Evolutionary conservation across 2,113 vertebrate genomes (phyloP), one percentile per base, ranked within the genome.

Genomic region (Ovis canadensis): DNA sequence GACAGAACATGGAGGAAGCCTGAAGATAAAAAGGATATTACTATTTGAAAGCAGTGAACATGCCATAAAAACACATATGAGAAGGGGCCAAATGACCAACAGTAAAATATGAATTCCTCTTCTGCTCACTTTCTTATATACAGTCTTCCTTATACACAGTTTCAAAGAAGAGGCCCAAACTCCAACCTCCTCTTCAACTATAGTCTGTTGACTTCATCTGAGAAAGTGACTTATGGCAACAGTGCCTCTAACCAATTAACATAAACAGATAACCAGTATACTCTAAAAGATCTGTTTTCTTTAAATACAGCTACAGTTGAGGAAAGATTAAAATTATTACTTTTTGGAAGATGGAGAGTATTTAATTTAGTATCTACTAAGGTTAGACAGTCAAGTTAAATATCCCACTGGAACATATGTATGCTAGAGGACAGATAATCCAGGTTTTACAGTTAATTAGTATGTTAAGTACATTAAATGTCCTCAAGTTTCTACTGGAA

Each of bases 311-410:
- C 21, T 83, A 97, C 8, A 82, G 84, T 1, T 43, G 23, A 95
- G 40, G 50, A 91, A 95, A 93, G 45, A 86, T 77, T 96, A 45
- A 92, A 80, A 74, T 54, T 90, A 93, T 94, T 91, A 74, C 29
- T 71, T 89, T 94, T 86, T 90, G 36, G 50, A 96, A 90, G 50
- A 92, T 36, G 25, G 48, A 74, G 97, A 43, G 16, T 57, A 86
- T 77, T 82, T 97, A 95, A 74, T 84, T 94, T 64, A 93, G 52
- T 77, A 88, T 57, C 87, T 97, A 48, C 74, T 82, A 90, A 90
- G 43, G 57, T 52, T 91, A 71, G 3, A 62, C 33, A 80, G 60
- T 96, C 74, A 90, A 88, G 52, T 95, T 78, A 93, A 48, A 74
- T 21, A 91, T 11, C 60, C 71, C 21, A 62, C 6, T 33, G 64